Conservation (phyloP, 1,140 invertebrate genomes). For the Dermatophagoides farinae region DNA sequence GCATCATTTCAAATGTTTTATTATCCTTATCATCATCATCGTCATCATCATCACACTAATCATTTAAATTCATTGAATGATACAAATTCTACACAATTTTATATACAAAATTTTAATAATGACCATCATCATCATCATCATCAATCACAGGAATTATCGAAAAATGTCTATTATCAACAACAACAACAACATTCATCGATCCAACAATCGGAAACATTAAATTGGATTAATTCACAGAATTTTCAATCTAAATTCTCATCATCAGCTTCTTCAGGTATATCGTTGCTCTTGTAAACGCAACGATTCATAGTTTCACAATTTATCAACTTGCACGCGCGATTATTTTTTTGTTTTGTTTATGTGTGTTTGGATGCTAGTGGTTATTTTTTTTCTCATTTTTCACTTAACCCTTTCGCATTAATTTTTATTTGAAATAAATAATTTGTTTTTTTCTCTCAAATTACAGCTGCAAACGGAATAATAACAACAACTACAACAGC, state of each 20-base stretch:
- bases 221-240: neutral
- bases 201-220: neutral
- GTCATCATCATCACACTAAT: neutral
- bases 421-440: neutral
- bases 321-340: neutral
- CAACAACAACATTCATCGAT: neutral
- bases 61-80: neutral
- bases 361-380: neutral
- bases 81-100: neutral
- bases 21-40: slow-evolving; percentile 4
- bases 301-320: neutral
- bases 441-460: neutral
- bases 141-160: neutral
- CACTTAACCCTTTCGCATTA: neutral
- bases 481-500: neutral
- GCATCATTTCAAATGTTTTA: neutral
- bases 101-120: neutral
- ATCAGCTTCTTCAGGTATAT: neutral
- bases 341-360: neutral
- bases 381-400: too few relatives aligned
- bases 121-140: neutral
- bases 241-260: neutral
- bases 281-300: too few relatives aligned
- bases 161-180: neutral
- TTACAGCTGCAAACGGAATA: neutral